A percentile compares a stretch with the other conserved stretches of the same genome.
Evolutionary conservation across 64 coral and sea anemone genomes (phyloP).

Genomic region (Stylophora pistillata): DNA sequence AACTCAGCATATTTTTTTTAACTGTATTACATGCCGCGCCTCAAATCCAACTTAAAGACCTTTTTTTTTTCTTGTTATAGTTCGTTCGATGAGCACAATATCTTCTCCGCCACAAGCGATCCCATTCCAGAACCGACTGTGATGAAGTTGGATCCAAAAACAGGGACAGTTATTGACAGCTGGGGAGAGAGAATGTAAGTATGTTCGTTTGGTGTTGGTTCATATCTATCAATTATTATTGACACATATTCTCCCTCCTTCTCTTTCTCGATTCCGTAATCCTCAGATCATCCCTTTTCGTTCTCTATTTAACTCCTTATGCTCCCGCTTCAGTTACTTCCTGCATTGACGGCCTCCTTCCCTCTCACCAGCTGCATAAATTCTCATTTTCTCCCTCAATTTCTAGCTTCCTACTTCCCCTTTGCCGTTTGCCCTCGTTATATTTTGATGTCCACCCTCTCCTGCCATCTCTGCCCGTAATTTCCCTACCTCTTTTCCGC

Average conservation of each 20-base stretch:
- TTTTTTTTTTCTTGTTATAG: slow-evolving; percentile 22
- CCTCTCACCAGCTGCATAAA: neutral
- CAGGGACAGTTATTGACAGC: slow-evolving; percentile 37
- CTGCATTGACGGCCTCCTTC: neutral
- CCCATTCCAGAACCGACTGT: slow-evolving; percentile 72
- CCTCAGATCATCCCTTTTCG: too few relatives aligned
- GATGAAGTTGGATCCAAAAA: slow-evolving; percentile 60
- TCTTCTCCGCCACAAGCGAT: neutral
- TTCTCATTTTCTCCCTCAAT: too few relatives aligned
- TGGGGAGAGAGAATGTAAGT: slow-evolving; percentile 81
- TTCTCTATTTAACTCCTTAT: too few relatives aligned
- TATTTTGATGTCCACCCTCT: too few relatives aligned
- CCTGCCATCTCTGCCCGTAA: too few relatives aligned
- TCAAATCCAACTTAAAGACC: neutral
- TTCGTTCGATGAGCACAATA: slow-evolving; percentile 33
- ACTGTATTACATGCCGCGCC: too few relatives aligned
- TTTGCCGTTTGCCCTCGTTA: too few relatives aligned
- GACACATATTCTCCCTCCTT: too few relatives aligned
- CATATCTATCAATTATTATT: too few relatives aligned
- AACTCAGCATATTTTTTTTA: too few relatives aligned
- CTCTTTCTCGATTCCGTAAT: too few relatives aligned
- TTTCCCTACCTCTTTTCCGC: neutral
- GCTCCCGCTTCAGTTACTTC: neutral
- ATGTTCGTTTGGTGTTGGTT: neutral
- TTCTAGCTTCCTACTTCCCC: too few relatives aligned